These are phyloP conservation scores for Prunella fulvescens DNA, from an alignment of 2,113 vertebrate genomes.

Conservation along the genomic window DNA sequence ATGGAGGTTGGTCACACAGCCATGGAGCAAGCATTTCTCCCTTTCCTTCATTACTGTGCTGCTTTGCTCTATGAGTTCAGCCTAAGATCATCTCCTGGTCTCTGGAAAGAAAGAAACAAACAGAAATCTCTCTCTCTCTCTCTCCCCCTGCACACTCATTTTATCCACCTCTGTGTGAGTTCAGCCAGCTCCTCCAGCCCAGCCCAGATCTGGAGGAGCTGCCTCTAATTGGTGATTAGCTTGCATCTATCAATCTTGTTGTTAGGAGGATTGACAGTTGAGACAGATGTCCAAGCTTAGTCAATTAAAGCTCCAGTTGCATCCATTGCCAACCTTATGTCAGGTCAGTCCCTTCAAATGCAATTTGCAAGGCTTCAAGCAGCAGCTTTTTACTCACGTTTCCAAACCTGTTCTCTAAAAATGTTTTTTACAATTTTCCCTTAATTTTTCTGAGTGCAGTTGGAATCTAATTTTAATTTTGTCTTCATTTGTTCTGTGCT, in stretches of 20 bases:
- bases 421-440: background rate
- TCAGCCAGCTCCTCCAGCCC: background rate
- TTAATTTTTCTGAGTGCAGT: background rate
- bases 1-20: background rate
- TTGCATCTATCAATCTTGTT: constrained; percentile 51
- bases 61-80: background rate
- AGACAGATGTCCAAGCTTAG: constrained; percentile 55
- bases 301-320: constrained; percentile 47
- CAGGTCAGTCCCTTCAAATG: constrained; percentile 35
- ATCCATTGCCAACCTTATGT: constrained; percentile 44
- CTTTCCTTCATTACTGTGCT: rapidly evolving
- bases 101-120: background rate
- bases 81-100: background rate
- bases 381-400: background rate
- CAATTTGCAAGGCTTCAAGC: constrained; percentile 22
- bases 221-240: constrained; percentile 40
- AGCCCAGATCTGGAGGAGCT: background rate
- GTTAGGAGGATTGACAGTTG: constrained; percentile 39
- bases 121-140: background rate
- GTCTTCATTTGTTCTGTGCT: background rate
- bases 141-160: rapidly evolving
- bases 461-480: background rate
- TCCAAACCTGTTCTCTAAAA: background rate
- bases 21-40: background rate
- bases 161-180: background rate